These are phyloP conservation scores for Napeogenes inachia DNA, from an alignment of 2,888 invertebrate genomes.

Conservation along the genomic window DNA sequence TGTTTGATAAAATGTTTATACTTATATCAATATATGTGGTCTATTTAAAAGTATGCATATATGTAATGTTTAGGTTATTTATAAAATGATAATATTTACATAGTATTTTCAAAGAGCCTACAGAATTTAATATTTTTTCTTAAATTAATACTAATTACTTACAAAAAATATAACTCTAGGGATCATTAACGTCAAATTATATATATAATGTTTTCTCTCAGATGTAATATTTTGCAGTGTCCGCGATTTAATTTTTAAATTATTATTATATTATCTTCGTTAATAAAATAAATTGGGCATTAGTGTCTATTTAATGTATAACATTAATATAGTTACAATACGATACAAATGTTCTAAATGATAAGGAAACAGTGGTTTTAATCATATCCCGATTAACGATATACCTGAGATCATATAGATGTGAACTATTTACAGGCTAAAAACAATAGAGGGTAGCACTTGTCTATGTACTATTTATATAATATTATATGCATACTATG, in stretches of 20 bases:
- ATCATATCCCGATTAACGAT: slow-evolving; percentile 69
- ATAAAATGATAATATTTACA: slow-evolving; percentile 17
- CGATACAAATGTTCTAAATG: no score
- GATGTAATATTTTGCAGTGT: background rate
- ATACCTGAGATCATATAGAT: slow-evolving; percentile 61
- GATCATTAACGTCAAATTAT: slow-evolving; percentile 32
- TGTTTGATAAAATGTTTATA: slow-evolving; percentile 30
- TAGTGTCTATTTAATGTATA: background rate
- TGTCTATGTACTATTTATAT: slow-evolving; percentile 61
- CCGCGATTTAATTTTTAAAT: background rate
- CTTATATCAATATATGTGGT: slow-evolving; percentile 25
- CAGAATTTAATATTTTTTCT: slow-evolving; percentile 24
- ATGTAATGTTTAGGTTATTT: slow-evolving; percentile 9
- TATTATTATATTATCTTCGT: background rate
- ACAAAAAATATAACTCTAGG: slow-evolving; percentile 21
- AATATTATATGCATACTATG: slow-evolving; percentile 65
- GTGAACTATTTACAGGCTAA: slow-evolving; percentile 59
- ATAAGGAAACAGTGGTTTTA: slow-evolving; percentile 33
- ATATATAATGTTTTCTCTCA: slow-evolving; percentile 15
- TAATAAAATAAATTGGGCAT: background rate
- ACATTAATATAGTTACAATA: background rate
- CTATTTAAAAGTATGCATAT: slow-evolving; percentile 19
- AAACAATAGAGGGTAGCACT: slow-evolving; percentile 50
- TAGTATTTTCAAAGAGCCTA: slow-evolving; percentile 20
- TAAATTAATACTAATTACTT: slow-evolving; percentile 8